Percentiles rank a stretch among this genome's conserved stretches.
Evolutionary conservation across 30 jellyfish, hydroid and myxozoan species (phyloP).

Genomic region (Catostylus mosaicus): DNA sequence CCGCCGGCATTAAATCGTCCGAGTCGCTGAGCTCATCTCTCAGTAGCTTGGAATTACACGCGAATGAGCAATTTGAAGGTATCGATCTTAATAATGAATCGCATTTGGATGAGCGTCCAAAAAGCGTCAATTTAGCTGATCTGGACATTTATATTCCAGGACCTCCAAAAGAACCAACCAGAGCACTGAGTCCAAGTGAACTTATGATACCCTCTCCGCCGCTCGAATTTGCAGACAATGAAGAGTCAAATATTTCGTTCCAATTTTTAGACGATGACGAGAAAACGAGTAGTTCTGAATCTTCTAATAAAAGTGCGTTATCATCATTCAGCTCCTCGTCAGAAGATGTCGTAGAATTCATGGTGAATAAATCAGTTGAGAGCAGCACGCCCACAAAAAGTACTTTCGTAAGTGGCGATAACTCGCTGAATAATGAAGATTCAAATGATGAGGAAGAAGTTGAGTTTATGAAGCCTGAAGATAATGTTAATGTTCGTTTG

Average conservation of each 20-base stretch:
- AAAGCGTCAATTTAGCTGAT: constrained; percentile 51
- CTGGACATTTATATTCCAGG: constrained; percentile 60
- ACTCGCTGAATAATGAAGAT: neutral
- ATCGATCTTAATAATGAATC: neutral
- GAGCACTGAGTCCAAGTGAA: constrained; percentile 45
- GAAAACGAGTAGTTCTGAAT: neutral
- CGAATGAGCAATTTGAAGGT: neutral
- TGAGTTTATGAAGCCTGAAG: constrained; percentile 54
- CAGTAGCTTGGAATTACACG: neutral
- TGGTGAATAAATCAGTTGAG: neutral
- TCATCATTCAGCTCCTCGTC: constrained; percentile 60
- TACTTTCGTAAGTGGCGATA: neutral
- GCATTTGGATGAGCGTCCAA: constrained; percentile 35
- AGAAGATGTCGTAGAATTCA: constrained; percentile 55
- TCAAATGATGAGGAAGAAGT: constrained; percentile 36
- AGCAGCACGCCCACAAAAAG: neutral
- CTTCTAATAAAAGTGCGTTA: constrained; percentile 12
- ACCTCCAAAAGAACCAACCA: constrained; percentile 51
- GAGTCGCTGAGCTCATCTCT: neutral
- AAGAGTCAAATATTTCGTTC: neutral
- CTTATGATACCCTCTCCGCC: constrained; percentile 56
- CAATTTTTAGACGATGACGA: neutral
- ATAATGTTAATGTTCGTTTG: neutral
- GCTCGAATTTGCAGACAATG: constrained; percentile 26
- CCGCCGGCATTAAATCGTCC: neutral